Base-by-base conservation (phyloP, 2,113 vertebrate species). In the Corythoichthys intestinalis region DNA sequence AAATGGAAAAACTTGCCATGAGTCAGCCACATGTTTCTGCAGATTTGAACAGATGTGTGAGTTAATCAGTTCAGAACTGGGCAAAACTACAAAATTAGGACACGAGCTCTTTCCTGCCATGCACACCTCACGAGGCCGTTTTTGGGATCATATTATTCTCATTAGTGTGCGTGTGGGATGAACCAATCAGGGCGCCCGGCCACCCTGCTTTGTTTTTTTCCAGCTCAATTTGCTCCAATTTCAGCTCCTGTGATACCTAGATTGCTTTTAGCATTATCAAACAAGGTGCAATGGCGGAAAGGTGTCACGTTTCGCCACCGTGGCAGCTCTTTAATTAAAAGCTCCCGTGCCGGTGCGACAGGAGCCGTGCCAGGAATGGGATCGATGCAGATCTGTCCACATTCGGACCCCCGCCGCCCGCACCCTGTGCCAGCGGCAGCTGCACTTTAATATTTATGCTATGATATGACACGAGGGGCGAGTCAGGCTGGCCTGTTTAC, bases 291-390 rank as follows among this genome's bases (percentile, higher is more conserved):
- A 80, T 72, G 80, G 76, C 70, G 80, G 70, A n/a, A 71, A 88
- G 86, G 92, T 92, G 91, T 91, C 83, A 66, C 71, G 83, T 91
- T 91, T 87, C 88, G 78, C 85, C 57, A 77, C 81, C 85, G 80
- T 77, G 88, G 86, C 89, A 90, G 92, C 86, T 90, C 88, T 91
- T 91, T 93, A 92, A 91, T 92, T 91, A 91, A 92, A 92, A 89
- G 88, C 89, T 91, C 88, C 84, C 81, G 86, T 86, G 87, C 88
- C 86, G 81, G 69, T 90, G 89, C 88, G 87, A 88, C 80, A 75
- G 70, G 78, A 82, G 69, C 84, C 70, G 76, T 81, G 79, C 80
- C 83, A 87, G 83, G 80, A 88, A 83, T 85, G 79, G 78, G 90
- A 89, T 90, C 87, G 84, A 91, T 91, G 85, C 65, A 76, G 74